Base-by-base conservation (phyloP, 2,888 invertebrate species). In the Spodoptera exigua region DNA sequence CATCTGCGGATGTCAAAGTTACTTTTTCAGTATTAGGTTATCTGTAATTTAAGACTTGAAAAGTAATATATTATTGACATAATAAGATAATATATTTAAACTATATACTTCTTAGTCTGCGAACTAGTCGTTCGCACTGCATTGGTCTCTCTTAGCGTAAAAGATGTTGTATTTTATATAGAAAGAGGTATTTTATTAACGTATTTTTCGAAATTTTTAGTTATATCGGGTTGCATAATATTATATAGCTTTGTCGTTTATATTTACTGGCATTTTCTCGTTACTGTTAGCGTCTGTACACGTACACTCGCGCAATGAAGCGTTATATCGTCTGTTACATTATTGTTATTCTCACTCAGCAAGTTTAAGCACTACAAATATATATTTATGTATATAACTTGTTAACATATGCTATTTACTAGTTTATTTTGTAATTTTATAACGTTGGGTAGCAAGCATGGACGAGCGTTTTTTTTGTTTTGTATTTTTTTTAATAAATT, bases 1-100 rank as follows among this genome's bases (percentile, higher is more conserved):
- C 51, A 73, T 66, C 68, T 79, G 76, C 75, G 70, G 65, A 83
- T 84, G 85, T 89, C 84, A 80, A 74, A 70, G 82, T 89, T 89
- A 87, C 88, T 92, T 89, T 91, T 91, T 90, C 92, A 92, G 92
- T 92, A 92, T 92, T 93, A 91, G 88, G 87, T 89, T 89, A 85
- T 76, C 71, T 73, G 71, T 84, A 85, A 87, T 89, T 88, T 90
- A 90, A 91, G 89, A 89, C 88, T 89, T 79, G 79, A 89, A 89
- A 89, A 89, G 88, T 88, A 89, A 89, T 87, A 84, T 85, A 84
- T 86, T 68, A 63, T 81, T 81, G 80, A 82, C 82, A 79, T 83
- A 79, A 75, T 81, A 79, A 80, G 67, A 78, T 27, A 27, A 27
- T 82, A 77, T 80, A 76, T 75, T 78, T 74, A 73, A 78, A 80